Conservation (phyloP, 2,888 invertebrate species). For the Rhingia rostrata region DNA sequence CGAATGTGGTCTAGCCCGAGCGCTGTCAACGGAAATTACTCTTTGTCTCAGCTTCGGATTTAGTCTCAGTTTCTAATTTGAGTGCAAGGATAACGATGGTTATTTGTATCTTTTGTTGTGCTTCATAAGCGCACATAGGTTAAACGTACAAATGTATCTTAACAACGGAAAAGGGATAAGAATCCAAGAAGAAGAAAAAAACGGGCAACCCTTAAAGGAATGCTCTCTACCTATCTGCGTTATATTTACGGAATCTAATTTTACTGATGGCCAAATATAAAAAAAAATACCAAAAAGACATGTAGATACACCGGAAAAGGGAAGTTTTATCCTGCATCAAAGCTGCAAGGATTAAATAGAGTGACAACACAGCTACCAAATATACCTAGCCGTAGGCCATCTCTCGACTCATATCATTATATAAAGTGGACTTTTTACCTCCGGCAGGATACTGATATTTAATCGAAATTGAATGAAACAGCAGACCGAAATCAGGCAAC, state of each 20-base stretch:
- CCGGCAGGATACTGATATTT: conserved; percentile 31
- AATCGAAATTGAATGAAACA: conserved; percentile 41
- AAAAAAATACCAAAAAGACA: not conserved
- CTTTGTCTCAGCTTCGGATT: conserved; percentile 15
- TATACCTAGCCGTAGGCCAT: not conserved
- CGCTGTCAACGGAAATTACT: conserved; percentile 46
- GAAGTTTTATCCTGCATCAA: not conserved
- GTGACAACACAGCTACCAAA: conserved; percentile 23
- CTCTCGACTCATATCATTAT: conserved; percentile 45
- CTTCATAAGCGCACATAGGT: conserved; percentile 32
- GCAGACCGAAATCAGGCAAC: not conserved
- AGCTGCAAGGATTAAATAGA: conserved; percentile 32
- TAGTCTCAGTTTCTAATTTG: not conserved
- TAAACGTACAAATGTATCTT: conserved; percentile 10
- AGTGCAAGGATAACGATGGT: conserved; percentile 29
- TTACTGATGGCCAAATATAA: conserved; percentile 17
- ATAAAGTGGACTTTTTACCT: conserved; percentile 61
- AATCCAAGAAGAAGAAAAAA: conserved; percentile 11
- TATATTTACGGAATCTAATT: conserved; percentile 54
- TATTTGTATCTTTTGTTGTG: conserved; percentile 7
- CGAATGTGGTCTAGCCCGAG: conserved; percentile 5
- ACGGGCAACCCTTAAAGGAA: conserved; percentile 11
- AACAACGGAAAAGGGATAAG: conserved; percentile 29
- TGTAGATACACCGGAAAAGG: conserved; percentile 5
- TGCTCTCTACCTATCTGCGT: conserved; percentile 20